phyloP scores from a whole-genome alignment of 2,797 vertebrate genomes.

The Pseudotriccus pelzelni region DNA sequence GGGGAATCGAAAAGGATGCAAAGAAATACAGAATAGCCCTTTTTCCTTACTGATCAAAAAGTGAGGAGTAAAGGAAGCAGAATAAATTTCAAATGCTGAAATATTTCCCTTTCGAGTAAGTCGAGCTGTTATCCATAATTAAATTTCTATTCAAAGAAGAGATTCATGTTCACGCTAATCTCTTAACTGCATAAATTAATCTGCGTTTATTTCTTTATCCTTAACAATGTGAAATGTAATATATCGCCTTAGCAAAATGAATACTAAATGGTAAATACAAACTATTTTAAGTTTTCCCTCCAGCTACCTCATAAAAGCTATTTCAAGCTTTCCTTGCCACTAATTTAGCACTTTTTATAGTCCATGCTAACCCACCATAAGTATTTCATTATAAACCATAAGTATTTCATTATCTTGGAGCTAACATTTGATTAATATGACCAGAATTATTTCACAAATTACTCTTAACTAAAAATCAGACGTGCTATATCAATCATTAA shows the following conservation, averaged over 20 bases:
- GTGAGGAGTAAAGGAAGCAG: neutral
- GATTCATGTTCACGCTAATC: neutral
- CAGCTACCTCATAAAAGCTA: neutral
- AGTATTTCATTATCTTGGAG: slow-evolving; percentile 5
- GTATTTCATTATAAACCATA: slow-evolving; percentile 12
- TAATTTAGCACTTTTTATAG: neutral
- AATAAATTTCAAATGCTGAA: neutral
- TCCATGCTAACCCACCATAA: neutral
- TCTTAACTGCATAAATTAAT: neutral
- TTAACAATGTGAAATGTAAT: neutral
- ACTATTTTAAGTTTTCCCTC: neutral
- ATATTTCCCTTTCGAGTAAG: neutral
- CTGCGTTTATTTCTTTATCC: neutral
- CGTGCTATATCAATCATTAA: neutral
- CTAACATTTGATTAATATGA: slow-evolving; percentile 8
- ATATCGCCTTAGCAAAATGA: neutral
- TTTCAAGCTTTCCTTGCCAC: neutral
- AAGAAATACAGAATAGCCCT: neutral
- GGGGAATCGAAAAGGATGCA: neutral
- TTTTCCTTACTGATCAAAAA: neutral
- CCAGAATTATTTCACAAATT: slow-evolving; percentile 7
- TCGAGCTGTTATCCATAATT: neutral
- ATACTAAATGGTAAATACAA: neutral
- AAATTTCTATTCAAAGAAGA: neutral
- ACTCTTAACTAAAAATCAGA: slow-evolving; percentile 9